Evolutionary conservation across 2,888 invertebrate species (phyloP), one percentile per base, ranked within the genome.

Genomic region (Meta bourneti): DNA sequence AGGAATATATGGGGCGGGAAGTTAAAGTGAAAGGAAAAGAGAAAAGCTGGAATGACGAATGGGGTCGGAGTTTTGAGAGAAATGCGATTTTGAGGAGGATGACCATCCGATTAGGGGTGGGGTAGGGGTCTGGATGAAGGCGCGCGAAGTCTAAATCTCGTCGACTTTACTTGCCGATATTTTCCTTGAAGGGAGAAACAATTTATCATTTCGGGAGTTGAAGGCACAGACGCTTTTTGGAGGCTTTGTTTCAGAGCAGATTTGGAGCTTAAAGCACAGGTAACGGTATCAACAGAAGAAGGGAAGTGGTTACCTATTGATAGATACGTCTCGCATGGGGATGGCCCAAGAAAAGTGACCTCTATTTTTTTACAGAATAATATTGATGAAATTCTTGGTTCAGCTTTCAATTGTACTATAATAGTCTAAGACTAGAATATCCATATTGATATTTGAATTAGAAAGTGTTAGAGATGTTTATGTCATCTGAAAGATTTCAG

Each of bases 141-240:
- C 7, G 79, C 34, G 52, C 69, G 79, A 87, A 80, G 72, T 81
- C 72, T 89, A 89, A 83, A 89, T 83, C 89, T 89, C 78, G 81
- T 72, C 78, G 89, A 83, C 89, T 89, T 89, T 89, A 89, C 83
- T 89, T 89, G 89, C 89, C 89, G 89, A 89, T 89, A 89, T 79
- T 87, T 69, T 83, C 79, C 74, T 49, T 20, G 61, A 49, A 81
- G 74, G 20, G 74, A 52, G 20, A 51, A 49, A 54, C 80, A 75
- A 88, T 81, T 88, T 81, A 81, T 88, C 81, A 69, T 81, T 88
- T 70, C n/a, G 52, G 70, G 48, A 19, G 75, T 20, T 54, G 75
- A 77, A 78, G 79, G 54, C 48, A 61, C 61, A 72, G 80, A 86
- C 69, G 51, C 61, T 61, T 61, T 61, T 78, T 71, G 85, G 51